Base-by-base conservation (phyloP, 1,140 invertebrate species). In the Conopomorpha cramerella region DNA sequence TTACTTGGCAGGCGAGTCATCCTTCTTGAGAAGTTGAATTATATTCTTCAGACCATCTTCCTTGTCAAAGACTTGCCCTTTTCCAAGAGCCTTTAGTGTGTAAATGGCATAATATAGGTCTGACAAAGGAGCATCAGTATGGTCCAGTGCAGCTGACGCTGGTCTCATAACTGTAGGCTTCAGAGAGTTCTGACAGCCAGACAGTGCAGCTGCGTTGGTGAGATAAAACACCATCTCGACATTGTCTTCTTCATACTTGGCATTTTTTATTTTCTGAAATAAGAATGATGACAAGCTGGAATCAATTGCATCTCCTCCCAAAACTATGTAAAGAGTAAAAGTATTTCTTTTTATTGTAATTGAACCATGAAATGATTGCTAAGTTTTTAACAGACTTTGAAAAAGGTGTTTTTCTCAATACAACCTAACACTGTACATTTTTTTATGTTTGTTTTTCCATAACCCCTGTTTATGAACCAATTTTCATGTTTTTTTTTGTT, bases 1-100 rank as follows among this genome's bases (percentile, higher is more conserved):
- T 78, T 74, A 88, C 86, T 86, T 90, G 23, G 79, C 78, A 15
- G 89, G 68, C 43, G 83, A 84, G 43, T 92, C 89, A 73, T 92
- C 90, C 43, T 88, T 90, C 48, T 91, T 90, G 17, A 92, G 64
- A 38, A 82, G 61, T 34, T 82, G 80, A 51, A 87, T 84, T 13
- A 91, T 57, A 38, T 79, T 81, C 53, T 88, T 90, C 0, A 83
- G 66, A 19, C 87, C 53, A 45, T 82, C 84, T 11, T 77, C 67
- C 43, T 84, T 83, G 27, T 77, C 62, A 51, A 49, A 65, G 0
- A 63, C 41, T 7, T 58, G 43, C 13, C 65, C 70, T 42, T 67
- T 76, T 2, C 73, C 72, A 0, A 77, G 25, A 7, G 73, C 72
- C 38, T 71, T 77, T 16, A 77, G 30, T 1, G 73, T 51, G 39